Evolutionary conservation across 2,888 invertebrate genomes (phyloP), one percentile per base, ranked within the genome.

Genomic region (Nysson spinosus): DNA sequence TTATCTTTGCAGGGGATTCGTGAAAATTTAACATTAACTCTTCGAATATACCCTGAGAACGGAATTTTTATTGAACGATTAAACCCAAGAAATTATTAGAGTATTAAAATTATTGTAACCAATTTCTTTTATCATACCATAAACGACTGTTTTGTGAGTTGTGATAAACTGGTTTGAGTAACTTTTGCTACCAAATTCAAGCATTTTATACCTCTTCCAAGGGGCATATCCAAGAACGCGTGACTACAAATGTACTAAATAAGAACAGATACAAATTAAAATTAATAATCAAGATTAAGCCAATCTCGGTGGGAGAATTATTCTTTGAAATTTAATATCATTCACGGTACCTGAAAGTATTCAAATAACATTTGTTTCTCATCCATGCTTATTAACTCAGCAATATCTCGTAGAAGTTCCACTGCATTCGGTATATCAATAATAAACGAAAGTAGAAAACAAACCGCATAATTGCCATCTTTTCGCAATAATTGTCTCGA

Each of bases 401-500:
- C 91, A 35, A 93, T 89, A 80, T 93, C 92, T 65, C 90, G 89
- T 40, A 94, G 89, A 69, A 94, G 90, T 1, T 89, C 89, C 30
- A 89, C 89, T 0, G 91, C 89, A 77, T 89, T 88, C 1, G 89
- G 90, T 78, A 88, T 89, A 68, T 86, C 91, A 20, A 90, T 90
- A 0, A 91, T 87, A 82, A 91, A 86, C 30, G 92, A 88, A 80
- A 91, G 87, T 77, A 93, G 88, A 86, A 90, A 89, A 0, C 93
- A 92, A 5, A 94, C 86, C 16, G 93, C 89, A 72, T 93, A 89
- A 49, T 92, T 91, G 30, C 91, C 90, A 77, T 94, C 93, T 82
- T 93, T 92, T 0, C 90, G 89, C 54, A 93, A 88, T 52, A 93
- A 93, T 80, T 94, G 92, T 78, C 92, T 90, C 5, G 91, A 91